Base-by-base conservation (phyloP, 2,888 invertebrate species). In the Cybosia mesomella region DNA sequence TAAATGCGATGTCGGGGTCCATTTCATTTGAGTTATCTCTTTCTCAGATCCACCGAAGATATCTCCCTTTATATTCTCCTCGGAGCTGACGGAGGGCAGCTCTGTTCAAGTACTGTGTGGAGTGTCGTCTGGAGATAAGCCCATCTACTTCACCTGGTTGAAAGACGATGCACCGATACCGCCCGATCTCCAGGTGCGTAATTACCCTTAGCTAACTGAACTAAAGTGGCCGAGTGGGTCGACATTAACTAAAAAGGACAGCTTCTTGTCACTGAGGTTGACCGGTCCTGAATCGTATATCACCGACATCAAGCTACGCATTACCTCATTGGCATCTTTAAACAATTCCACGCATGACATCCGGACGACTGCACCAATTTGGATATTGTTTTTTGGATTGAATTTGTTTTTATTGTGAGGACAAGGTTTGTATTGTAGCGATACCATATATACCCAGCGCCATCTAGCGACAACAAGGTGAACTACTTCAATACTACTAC, bases 51-150 rank as follows among this genome's bases (percentile, higher is more conserved):
- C 98, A 4, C 98, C 98, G n/a, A 96, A 98, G 82, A 97, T 98
- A 86, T 98, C 98, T 78, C 97, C 98, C 43, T 98, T 98, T 90
- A 96, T 96, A 66, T 98, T 98, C 88, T 98, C 98, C 0, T 96
- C 97, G 81, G 97, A 97, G 87, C 95, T 98, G 66, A 97, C 97
- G 87, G 97, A 98, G 92, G 97, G 98, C 78, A 97, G 98, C 87
- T 94, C 98, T 65, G 97, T 97, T 75, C 97, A 98, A 88, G 97
- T 98, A 68, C 96, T 98, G 13, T 98, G 98, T 88, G 97, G 97
- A 62, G 97, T 97, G 69, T 97, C 97, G 67, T 95, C 96, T 15
- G 97, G 97, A 28, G 97, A 97, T 90, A 96, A 96, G 91, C 97
- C 97, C 53, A 94, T 97, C 79, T 96, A 96, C 88, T 96, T 97